Percentiles rank a stretch among this genome's conserved stretches.
Conservation (phyloP, 1,140 invertebrate genomes). For the Drosophila melanica region DNA sequence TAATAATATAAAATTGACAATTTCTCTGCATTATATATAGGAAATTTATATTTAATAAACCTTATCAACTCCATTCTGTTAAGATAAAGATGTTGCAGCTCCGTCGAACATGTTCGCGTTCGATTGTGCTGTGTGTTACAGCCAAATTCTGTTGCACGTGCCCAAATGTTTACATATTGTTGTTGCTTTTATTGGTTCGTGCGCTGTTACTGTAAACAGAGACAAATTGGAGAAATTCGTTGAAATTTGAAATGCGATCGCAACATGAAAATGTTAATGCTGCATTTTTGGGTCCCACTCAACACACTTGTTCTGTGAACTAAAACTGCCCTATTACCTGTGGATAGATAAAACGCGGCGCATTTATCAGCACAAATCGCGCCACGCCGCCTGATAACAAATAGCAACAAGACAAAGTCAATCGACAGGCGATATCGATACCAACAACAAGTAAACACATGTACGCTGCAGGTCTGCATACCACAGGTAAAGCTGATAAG, state of each 20-base stretch:
- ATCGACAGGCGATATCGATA: slow-evolving; percentile 40
- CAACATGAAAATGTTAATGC: slow-evolving; percentile 32
- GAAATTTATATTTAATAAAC: no score
- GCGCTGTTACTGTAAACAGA: slow-evolving; percentile 2
- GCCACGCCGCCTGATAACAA: slow-evolving; percentile 18
- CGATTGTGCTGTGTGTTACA: slow-evolving; percentile 10
- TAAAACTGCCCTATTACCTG: slow-evolving; percentile 27
- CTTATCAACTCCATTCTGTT: slow-evolving; percentile 7
- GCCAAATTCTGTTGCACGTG: slow-evolving; percentile 8
- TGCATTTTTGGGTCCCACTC: slow-evolving; percentile 27
- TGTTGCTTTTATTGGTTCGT: not conserved
- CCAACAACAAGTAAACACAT: slow-evolving; percentile 12
- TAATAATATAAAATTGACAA: no score
- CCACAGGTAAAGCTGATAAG: slow-evolving; percentile 36
- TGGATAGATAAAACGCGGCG: slow-evolving; percentile 17
- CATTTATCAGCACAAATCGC: slow-evolving; percentile 7
- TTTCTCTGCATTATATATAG: no score
- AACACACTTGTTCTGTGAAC: slow-evolving; percentile 20
- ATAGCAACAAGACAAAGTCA: slow-evolving; percentile 20
- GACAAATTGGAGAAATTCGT: slow-evolving; percentile 31
- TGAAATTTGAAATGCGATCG: slow-evolving; percentile 44
- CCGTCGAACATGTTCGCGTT: slow-evolving; percentile 24
- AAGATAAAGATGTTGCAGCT: slow-evolving; percentile 8
- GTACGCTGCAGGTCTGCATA: slow-evolving; percentile 18
- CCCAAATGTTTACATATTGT: slow-evolving; percentile 19